Conservation (phyloP, 2,888 invertebrate genomes). For the Trachelus stipa region DNA sequence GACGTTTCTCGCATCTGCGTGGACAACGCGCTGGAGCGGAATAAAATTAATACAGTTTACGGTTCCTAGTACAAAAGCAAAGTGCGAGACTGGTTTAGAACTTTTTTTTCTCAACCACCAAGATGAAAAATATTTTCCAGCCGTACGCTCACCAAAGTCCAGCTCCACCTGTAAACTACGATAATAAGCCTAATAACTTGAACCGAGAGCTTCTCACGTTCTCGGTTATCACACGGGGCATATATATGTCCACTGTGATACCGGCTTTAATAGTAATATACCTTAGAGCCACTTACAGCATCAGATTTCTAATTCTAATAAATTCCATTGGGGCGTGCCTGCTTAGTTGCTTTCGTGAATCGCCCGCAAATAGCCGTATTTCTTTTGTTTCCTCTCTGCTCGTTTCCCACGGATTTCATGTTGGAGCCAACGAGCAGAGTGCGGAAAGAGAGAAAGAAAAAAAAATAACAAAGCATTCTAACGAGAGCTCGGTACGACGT, state of each 20-base stretch:
- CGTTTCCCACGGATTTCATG: neutral
- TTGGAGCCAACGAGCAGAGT: neutral
- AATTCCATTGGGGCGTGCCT: slow-evolving; percentile 38
- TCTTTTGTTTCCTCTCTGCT: neutral
- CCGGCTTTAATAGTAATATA: slow-evolving; percentile 58
- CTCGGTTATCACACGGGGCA: slow-evolving; percentile 47
- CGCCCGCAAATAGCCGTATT: slow-evolving; percentile 16
- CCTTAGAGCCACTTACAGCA: slow-evolving; percentile 38
- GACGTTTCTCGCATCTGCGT: neutral
- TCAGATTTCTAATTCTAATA: slow-evolving; percentile 63
- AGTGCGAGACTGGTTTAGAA: neutral
- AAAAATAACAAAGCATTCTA: neutral
- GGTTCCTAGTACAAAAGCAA: neutral
- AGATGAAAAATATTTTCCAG: neutral
- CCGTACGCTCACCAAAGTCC: slow-evolving; percentile 10
- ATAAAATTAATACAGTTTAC: neutral
- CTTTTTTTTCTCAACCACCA: neutral
- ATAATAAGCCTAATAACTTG: slow-evolving; percentile 57
- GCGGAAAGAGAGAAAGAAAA: neutral
- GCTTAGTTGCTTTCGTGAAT: slow-evolving; percentile 31
- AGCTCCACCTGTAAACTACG: slow-evolving; percentile 18
- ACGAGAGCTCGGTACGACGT: neutral
- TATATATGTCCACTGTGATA: slow-evolving; percentile 47
- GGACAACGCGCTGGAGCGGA: neutral
- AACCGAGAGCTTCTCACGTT: slow-evolving; percentile 55